Conservation (phyloP, 2,113 vertebrate species). For the Prunella himalayana region DNA sequence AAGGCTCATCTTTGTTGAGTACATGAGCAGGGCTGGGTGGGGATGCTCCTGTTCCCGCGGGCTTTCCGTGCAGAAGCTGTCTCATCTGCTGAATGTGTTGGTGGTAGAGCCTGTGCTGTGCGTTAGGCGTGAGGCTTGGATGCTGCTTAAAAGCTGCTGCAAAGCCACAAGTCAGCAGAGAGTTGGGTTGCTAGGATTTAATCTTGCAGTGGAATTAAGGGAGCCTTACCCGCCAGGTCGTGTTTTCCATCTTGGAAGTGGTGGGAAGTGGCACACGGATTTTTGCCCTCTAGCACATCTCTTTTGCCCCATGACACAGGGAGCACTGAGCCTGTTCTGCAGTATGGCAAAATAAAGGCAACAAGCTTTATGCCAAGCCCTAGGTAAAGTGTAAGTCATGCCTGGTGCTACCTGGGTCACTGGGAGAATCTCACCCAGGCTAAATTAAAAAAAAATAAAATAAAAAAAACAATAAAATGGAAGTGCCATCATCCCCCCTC, state of each 20-base stretch:
- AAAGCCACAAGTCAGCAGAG: neutral
- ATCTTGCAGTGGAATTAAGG: neutral
- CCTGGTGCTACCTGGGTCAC: neutral
- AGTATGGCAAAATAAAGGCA: neutral
- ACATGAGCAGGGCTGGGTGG: neutral
- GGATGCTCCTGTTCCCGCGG: neutral
- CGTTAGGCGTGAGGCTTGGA: neutral
- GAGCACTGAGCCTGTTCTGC: neutral
- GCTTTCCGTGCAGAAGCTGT: neutral
- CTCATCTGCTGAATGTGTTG: neutral
- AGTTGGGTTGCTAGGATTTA: conserved; percentile 11
- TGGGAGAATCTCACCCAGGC: neutral
- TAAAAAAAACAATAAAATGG: neutral
- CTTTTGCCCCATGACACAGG: neutral
- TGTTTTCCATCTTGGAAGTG: rapidly evolving
- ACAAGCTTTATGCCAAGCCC: neutral
- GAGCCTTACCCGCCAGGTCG: neutral
- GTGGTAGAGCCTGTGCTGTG: neutral
- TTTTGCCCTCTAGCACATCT: neutral
- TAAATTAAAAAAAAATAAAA: too few species aligned
- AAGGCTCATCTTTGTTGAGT: neutral
- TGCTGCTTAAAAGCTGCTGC: neutral
- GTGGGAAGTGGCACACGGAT: neutral
- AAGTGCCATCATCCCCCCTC: neutral
- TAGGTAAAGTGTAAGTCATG: neutral